Evolutionary conservation across 2,113 vertebrate species (phyloP).

Genomic region (Engraulis encrasicolus): DNA sequence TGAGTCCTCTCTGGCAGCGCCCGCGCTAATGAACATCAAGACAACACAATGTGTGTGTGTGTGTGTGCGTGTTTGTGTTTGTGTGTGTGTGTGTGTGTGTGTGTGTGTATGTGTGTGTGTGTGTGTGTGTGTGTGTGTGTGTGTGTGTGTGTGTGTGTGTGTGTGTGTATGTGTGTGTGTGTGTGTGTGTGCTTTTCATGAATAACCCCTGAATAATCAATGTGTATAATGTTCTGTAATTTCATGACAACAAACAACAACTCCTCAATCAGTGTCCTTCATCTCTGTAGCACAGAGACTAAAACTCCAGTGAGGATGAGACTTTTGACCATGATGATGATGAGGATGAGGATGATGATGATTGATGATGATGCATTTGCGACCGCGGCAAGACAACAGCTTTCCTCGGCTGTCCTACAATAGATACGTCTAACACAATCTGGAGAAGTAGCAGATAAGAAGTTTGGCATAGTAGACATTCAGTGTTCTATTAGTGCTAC

Average conservation of each 20-base stretch:
- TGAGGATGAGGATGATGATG: background rate
- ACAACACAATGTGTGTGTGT: too few relatives aligned
- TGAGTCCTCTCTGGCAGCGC: background rate
- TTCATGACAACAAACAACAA: background rate
- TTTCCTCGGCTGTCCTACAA: background rate
- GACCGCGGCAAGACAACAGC: background rate
- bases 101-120: too few relatives aligned
- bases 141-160: too few relatives aligned
- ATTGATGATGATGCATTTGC: background rate
- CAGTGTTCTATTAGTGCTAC: too few relatives aligned
- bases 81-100: too few relatives aligned
- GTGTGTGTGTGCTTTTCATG: background rate
- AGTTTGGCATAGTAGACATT: too few relatives aligned
- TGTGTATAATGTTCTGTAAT: background rate
- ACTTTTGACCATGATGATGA: background rate
- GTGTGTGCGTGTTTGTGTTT: too few relatives aligned
- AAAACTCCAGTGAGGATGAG: too few relatives aligned
- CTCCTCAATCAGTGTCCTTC: background rate
- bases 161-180: too few relatives aligned
- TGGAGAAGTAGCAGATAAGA: background rate
- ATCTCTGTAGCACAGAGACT: background rate
- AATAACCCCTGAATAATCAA: background rate
- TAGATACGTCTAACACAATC: background rate
- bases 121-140: too few relatives aligned
- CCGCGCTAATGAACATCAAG: background rate